phyloP scores from a whole-genome alignment of 2,888 invertebrate species.

The Ashinkailepas kermadecensis region DNA sequence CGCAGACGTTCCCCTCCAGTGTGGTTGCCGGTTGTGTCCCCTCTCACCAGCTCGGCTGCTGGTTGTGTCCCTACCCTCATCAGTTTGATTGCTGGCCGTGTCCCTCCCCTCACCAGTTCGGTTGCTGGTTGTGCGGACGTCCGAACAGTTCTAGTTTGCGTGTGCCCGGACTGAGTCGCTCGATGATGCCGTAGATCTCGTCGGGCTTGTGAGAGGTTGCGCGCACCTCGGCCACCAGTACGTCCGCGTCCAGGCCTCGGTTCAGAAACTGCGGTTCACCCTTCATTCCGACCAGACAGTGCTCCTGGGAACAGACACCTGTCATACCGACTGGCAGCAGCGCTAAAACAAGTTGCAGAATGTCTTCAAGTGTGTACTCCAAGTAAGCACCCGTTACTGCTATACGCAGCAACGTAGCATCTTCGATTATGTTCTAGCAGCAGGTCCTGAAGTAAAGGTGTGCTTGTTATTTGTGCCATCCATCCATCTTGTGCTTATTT shows the following conservation, averaged over 20 bases:
- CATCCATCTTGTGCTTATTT: no score
- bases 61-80: not conserved
- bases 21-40: no score
- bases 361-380: no score
- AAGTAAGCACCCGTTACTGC: no score
- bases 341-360: no score
- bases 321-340: no score
- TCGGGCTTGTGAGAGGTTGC: slow-evolving; percentile 98
- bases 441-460: no score
- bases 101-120: slow-evolving; percentile 66
- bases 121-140: slow-evolving; percentile 93
- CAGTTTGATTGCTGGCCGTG: no score
- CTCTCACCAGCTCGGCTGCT: not conserved
- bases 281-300: slow-evolving; percentile 93
- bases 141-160: slow-evolving; percentile 96
- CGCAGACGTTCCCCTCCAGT: no score
- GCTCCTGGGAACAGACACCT: slow-evolving; percentile 51
- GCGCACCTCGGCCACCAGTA: slow-evolving; percentile 94
- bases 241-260: slow-evolving; percentile 91
- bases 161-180: slow-evolving; percentile 90
- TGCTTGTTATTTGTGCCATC: no score
- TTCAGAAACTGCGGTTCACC: slow-evolving; percentile 79
- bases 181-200: slow-evolving; percentile 96
- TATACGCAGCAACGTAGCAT: no score
- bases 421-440: no score